phyloP scores from a whole-genome alignment of 2,113 vertebrate species.

The Trachemys scripta region DNA sequence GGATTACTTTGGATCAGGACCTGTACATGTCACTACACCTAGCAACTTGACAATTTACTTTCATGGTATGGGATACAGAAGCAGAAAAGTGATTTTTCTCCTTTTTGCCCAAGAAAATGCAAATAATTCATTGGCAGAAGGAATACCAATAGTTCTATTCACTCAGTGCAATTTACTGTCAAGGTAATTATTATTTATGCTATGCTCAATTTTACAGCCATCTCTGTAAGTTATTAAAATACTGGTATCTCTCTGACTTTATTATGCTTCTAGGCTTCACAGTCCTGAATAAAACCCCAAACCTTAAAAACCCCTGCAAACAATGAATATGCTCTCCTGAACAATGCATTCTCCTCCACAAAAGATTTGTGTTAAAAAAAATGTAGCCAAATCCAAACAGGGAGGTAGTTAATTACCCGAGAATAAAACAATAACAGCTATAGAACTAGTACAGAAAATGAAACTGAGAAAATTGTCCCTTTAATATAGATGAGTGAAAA shows the following conservation, averaged over 20 bases:
- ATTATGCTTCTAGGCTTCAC: not conserved
- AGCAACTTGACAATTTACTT: not conserved
- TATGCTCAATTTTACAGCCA: constrained; percentile 24
- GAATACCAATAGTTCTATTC: not conserved
- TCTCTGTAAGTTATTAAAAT: constrained; percentile 31
- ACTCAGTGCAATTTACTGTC: not conserved
- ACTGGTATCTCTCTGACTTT: not conserved
- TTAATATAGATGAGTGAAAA: not conserved
- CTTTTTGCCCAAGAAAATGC: not conserved
- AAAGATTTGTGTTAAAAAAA: not conserved
- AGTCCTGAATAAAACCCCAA: not conserved
- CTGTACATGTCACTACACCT: not conserved
- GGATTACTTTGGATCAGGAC: not conserved
- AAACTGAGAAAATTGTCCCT: not conserved
- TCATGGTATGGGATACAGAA: not conserved
- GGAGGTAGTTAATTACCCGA: not conserved
- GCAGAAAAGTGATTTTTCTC: not conserved
- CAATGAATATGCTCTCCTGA: not conserved
- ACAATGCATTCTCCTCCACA: not conserved
- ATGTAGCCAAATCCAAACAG: not conserved
- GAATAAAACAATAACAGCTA: not conserved
- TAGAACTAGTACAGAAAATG: not conserved
- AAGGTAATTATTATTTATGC: not conserved
- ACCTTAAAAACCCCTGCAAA: not conserved
- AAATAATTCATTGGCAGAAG: not conserved